phyloP scores from a whole-genome alignment of 2,888 invertebrate genomes.

The Cheiracanthium punctorium region DNA sequence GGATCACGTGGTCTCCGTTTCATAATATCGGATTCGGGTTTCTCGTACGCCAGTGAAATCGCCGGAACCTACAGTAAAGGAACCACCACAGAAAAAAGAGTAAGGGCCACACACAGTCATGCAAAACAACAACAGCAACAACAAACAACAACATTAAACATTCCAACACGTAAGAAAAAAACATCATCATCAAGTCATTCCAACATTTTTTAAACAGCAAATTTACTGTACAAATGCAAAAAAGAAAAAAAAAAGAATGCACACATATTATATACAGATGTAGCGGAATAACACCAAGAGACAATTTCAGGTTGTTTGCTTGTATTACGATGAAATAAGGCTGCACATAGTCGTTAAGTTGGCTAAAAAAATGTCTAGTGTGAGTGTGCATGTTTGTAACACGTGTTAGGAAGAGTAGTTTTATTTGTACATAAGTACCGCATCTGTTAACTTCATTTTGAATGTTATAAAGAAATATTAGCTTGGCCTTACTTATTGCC shows the following conservation, averaged over 20 bases:
- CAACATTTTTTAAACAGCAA: not conserved
- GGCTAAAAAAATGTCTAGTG: no score
- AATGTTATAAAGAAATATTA: no score
- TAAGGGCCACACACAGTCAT: conserved; percentile 41
- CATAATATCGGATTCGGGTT: conserved; percentile 79
- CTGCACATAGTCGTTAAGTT: no score
- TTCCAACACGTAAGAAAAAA: conserved; percentile 14
- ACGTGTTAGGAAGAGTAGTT: no score
- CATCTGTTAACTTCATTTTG: no score
- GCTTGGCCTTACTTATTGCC: no score
- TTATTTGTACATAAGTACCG: no score
- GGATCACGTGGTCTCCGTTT: conserved; percentile 78
- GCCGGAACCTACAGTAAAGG: conserved; percentile 77
- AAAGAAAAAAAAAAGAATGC: not conserved
- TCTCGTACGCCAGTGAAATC: conserved; percentile 80
- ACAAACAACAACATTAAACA: conserved; percentile 22
- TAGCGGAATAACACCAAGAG: no score
- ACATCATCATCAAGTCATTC: not conserved
- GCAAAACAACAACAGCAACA: conserved; percentile 24
- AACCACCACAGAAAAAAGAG: conserved; percentile 52
- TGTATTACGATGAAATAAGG: no score
- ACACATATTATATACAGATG: not conserved
- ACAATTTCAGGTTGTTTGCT: no score
- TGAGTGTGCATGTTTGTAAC: no score
- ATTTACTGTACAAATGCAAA: not conserved